phyloP scores from a whole-genome alignment of 1,140 invertebrate genomes.

The Temnothorax longispinosus region DNA sequence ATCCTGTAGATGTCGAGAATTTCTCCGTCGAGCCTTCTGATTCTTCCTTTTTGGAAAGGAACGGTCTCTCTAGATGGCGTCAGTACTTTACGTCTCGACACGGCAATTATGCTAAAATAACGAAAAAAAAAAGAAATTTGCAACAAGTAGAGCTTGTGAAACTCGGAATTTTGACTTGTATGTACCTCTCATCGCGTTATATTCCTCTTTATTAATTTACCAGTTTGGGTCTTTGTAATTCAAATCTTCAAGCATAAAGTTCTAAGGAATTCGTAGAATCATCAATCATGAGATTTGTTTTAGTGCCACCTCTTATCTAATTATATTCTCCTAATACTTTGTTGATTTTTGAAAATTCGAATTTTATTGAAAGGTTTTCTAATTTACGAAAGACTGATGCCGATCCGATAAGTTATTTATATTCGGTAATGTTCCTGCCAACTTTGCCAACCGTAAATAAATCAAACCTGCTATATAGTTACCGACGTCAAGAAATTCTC shows the following conservation, averaged over 20 bases:
- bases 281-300: background rate
- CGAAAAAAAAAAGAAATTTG: background rate
- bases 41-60: background rate
- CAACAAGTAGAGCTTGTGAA: background rate
- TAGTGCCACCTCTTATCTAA: background rate
- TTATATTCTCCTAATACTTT: background rate
- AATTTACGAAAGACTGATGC: background rate
- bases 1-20: conserved; percentile 11
- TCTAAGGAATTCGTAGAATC: background rate
- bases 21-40: background rate
- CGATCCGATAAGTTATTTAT: background rate
- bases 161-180: background rate
- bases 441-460: background rate
- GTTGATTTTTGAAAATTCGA: background rate
- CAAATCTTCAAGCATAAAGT: background rate
- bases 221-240: background rate
- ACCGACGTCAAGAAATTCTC: background rate
- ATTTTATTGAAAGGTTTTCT: background rate
- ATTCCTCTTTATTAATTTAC: background rate
- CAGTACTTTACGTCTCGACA: background rate
- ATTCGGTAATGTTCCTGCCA: background rate
- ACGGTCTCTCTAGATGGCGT: background rate
- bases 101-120: background rate
- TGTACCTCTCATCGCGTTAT: background rate
- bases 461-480: background rate